Conservation (phyloP, 2,113 vertebrate genomes). For the Oncorhynchus mykiss region DNA sequence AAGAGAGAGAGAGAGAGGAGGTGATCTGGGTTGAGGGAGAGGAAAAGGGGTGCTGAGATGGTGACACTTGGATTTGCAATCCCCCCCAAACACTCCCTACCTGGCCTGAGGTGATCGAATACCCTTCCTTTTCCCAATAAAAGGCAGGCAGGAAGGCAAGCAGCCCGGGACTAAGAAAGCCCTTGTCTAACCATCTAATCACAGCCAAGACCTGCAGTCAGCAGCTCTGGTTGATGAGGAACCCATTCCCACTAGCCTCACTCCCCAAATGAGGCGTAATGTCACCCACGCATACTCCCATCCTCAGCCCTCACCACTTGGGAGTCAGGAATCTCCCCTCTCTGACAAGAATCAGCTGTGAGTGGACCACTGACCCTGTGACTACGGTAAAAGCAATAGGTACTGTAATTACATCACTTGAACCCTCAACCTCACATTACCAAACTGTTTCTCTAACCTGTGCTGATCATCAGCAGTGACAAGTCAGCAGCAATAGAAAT, state of each 20-base stretch:
- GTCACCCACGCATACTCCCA: neutral
- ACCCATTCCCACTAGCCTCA: neutral
- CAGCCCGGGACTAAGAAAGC: neutral
- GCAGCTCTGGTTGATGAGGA: constrained; percentile 16
- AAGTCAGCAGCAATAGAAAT: constrained; percentile 15
- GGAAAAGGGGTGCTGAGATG: neutral
- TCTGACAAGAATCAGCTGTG: constrained; percentile 8
- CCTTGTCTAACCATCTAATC: constrained; percentile 4
- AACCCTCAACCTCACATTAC: constrained; percentile 7
- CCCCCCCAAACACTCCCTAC: neutral
- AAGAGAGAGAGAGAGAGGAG: neutral
- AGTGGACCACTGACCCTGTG: constrained; percentile 28
- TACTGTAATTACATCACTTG: constrained; percentile 25
- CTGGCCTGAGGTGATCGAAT: neutral
- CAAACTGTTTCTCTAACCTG: constrained; percentile 23
- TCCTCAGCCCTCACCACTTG: neutral
- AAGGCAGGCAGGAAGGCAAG: neutral
- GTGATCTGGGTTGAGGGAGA: neutral
- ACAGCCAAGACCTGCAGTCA: constrained; percentile 14
- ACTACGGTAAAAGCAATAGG: constrained; percentile 35
- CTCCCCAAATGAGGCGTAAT: neutral
- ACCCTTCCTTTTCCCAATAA: neutral
- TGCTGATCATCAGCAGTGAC: constrained; percentile 27
- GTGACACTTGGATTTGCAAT: neutral
- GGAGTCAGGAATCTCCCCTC: constrained; percentile 12